Conservation (phyloP, 2,113 vertebrate genomes). For the Erythrolamprus reginae region DNA sequence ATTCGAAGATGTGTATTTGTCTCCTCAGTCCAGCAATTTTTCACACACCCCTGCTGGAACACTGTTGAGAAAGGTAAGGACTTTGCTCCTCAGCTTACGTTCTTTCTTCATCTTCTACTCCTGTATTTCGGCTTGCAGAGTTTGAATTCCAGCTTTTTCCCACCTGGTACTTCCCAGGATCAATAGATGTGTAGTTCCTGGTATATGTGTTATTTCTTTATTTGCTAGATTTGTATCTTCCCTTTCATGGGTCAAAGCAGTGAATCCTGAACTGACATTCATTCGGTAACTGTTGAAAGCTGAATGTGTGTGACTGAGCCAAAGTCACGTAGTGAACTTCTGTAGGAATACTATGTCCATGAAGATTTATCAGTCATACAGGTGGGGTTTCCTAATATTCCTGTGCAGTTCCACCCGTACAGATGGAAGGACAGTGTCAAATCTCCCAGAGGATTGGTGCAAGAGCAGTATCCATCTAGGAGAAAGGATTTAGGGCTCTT, state of each 20-base stretch:
- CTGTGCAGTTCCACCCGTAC: too few species aligned
- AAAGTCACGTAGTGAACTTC: not conserved
- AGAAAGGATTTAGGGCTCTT: not conserved
- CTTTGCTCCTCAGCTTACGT: too few species aligned
- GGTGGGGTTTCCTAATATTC: too few species aligned
- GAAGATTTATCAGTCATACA: not conserved
- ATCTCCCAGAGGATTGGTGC: not conserved
- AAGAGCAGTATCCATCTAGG: not conserved
- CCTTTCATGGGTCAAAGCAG: not conserved
- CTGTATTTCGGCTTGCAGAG: not conserved
- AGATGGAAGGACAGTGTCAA: too few species aligned
- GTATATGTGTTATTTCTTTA: not conserved
- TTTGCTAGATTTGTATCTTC: not conserved
- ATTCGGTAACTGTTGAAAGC: not conserved
- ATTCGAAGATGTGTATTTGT: slow-evolving; percentile 62
- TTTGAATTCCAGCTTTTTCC: not conserved
- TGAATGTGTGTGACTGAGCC: not conserved
- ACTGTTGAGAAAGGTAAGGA: slow-evolving; percentile 38
- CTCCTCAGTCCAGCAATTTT: slow-evolving; percentile 24
- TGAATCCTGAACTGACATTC: not conserved
- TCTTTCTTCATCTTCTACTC: not conserved
- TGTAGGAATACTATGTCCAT: not conserved
- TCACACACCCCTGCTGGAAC: not conserved
- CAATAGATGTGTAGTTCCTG: not conserved
- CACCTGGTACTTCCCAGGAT: not conserved